Evolutionary conservation across 2,888 invertebrate species (phyloP), one percentile per base, ranked within the genome.

Genomic region (Stegophylla sp.): DNA sequence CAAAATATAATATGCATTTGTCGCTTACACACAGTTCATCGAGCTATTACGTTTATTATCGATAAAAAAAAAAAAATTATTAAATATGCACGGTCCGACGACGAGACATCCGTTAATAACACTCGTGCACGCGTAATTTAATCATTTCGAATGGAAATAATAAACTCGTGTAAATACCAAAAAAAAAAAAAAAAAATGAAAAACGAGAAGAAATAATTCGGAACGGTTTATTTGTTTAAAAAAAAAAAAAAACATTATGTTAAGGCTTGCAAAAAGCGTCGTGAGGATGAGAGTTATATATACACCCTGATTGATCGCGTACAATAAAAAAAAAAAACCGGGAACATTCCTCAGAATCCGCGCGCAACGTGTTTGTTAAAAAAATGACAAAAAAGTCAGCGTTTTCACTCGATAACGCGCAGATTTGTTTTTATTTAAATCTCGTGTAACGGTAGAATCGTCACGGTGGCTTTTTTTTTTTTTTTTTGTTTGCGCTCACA

Each of bases 391-490:
- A 34, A 23, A 20, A 53, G 3, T 3, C 34, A 53, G 34, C 53
- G 53, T 71, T 71, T 71, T 53, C 53, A 71, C 53, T 71, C 41
- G 71, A 71, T 71, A 53, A 53, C 53, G 53, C 53, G 53, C 53
- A 41, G 34, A 56, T 56, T 71, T 56, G 71, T 71, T 71, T n/a
- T 71, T 71, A 56, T 56, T 56, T 5, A 53, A 71, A 71, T 53
- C 71, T 34, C 53, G 53, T 20, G 23, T 23, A 20, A 56, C 28
- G 10, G 41, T 56, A 23, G 10, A 71, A 23, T 71, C 53, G 53
- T 71, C 41, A 56, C 34, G 53, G 28, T 34, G 71, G 53, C 23
- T 71, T 71, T 71, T 34, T 34, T 53, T 71, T 53, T 28, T 71
- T 34, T 34, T 53, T 71, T 53, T 28, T 71, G 53, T 53, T 71